phyloP scores from a whole-genome alignment of 1,140 invertebrate species.

The Nymphalis io region DNA sequence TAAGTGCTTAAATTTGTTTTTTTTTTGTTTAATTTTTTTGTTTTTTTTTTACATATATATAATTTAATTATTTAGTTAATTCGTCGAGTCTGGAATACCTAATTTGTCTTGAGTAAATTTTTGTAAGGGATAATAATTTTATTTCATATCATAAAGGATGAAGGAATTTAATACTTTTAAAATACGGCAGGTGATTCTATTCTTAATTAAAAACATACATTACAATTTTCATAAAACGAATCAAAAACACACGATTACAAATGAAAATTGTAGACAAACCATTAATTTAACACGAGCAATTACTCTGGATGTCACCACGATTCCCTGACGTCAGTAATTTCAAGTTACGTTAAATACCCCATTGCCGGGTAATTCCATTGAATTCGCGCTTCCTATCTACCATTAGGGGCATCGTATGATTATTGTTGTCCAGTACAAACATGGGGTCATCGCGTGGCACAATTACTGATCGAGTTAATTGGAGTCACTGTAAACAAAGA shows the following conservation, averaged over 20 bases:
- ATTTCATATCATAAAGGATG: too few species aligned
- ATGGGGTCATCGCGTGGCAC: slow-evolving; percentile 26
- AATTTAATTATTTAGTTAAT: too few species aligned
- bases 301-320: slow-evolving; percentile 9
- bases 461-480: slow-evolving; percentile 34
- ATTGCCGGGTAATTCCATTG: slow-evolving; percentile 30
- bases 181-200: too few species aligned
- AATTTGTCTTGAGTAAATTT: too few species aligned
- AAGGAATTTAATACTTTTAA: too few species aligned
- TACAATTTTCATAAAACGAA: background rate
- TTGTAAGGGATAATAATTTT: too few species aligned
- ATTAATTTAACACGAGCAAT: slow-evolving; percentile 13
- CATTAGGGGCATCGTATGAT: slow-evolving; percentile 27
- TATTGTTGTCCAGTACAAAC: slow-evolving; percentile 33
- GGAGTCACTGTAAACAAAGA: slow-evolving; percentile 37
- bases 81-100: too few species aligned
- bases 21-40: too few species aligned
- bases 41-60: too few species aligned
- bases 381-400: slow-evolving; percentile 39
- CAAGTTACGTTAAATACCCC: slow-evolving; percentile 20
- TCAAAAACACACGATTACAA: background rate
- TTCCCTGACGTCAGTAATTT: slow-evolving; percentile 17
- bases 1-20: too few species aligned
- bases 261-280: background rate
- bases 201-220: too few species aligned